Evolutionary conservation across 2,113 vertebrate genomes (phyloP).

Genomic region (Progne subis): DNA sequence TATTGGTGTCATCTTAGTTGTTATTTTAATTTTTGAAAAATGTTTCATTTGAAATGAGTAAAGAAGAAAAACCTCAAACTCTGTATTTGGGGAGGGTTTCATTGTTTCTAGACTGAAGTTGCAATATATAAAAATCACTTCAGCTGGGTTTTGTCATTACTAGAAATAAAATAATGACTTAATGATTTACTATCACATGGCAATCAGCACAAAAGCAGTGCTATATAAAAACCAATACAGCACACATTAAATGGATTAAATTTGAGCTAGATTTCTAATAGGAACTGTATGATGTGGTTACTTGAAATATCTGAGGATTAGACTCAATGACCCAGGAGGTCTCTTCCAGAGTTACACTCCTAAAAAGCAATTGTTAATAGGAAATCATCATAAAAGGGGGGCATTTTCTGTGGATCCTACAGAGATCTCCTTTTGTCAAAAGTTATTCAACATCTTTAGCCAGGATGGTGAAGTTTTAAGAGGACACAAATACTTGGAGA

Average conservation of each 20-base stretch:
- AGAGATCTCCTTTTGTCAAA: slow-evolving; percentile 32
- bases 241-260: slow-evolving; percentile 62
- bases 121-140: slow-evolving; percentile 10
- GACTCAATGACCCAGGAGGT: slow-evolving; percentile 51
- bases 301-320: slow-evolving; percentile 33
- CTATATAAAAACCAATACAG: slow-evolving; percentile 1
- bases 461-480: slow-evolving; percentile 6
- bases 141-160: slow-evolving; percentile 36
- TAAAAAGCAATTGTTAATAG: slow-evolving; percentile 53
- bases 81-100: background rate
- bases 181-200: slow-evolving; percentile 39
- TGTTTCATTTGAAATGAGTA: background rate
- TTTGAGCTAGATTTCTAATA: slow-evolving; percentile 38
- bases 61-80: slow-evolving; percentile 28
- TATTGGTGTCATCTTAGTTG: background rate
- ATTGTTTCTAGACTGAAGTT: slow-evolving; percentile 47
- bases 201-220: slow-evolving; percentile 46
- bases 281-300: slow-evolving; percentile 44
- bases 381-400: slow-evolving; percentile 7
- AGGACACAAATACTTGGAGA: background rate
- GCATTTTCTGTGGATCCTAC: slow-evolving; percentile 7
- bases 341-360: slow-evolving; percentile 9
- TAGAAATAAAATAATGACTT: slow-evolving; percentile 53
- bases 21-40: slow-evolving; percentile 25
- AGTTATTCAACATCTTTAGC: slow-evolving; percentile 28